Conservation (phyloP, 2,113 vertebrate species). For the Trochalopteron elliotii region DNA sequence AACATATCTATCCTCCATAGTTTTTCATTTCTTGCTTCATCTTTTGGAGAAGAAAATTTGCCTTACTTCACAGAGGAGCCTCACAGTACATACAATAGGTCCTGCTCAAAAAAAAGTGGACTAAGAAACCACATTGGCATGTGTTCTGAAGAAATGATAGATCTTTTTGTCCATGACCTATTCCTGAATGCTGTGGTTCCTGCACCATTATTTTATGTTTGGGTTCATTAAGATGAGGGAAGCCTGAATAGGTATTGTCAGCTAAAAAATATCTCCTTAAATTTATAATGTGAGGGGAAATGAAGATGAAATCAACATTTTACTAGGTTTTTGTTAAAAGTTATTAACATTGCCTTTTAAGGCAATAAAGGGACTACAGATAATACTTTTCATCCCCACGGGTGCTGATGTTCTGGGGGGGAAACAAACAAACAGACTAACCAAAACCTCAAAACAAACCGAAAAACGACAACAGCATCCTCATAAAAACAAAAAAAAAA, state of each 20-base stretch:
- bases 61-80: not conserved
- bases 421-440: not conserved
- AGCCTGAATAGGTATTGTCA: conserved; percentile 25
- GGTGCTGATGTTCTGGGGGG: not conserved
- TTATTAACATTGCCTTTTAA: not conserved
- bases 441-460: not conserved
- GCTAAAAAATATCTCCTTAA: conserved; percentile 7
- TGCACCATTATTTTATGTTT: conserved; percentile 25
- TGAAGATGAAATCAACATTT: conserved; percentile 41
- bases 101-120: conserved; percentile 30
- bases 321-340: not conserved
- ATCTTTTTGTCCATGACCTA: conserved; percentile 37
- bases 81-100: not conserved
- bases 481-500: not conserved
- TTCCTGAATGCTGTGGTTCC: conserved; percentile 9
- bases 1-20: conserved; percentile 68
- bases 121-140: not conserved
- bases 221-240: not conserved
- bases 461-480: not conserved
- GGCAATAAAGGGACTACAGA: not conserved
- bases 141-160: conserved; percentile 25
- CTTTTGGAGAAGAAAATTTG: conserved; percentile 37
- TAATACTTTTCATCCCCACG: not conserved
- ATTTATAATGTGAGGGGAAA: conserved; percentile 35
- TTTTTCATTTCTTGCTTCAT: conserved; percentile 64